Evolutionary conservation across 37 sponge, comb jelly and placozoan genomes (phyloP).

Genomic region (Chondrilla cf. caribensis): DNA sequence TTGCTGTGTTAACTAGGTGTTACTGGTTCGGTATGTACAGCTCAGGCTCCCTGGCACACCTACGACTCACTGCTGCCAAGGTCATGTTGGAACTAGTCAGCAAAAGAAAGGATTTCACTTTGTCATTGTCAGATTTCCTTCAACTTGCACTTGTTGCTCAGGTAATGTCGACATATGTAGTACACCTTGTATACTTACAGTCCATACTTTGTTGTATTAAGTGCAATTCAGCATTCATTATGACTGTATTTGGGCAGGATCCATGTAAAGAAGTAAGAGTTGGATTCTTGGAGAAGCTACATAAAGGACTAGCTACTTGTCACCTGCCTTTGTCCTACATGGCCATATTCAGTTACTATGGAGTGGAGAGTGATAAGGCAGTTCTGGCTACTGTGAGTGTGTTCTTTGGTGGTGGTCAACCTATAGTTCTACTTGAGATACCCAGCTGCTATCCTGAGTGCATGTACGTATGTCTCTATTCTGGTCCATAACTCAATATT

Average conservation of each 20-base stretch:
- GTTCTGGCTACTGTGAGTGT: slow-evolving; percentile 30
- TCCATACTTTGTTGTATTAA: too few relatives aligned
- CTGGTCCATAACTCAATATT: too few relatives aligned
- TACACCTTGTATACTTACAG: neutral
- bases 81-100: slow-evolving; percentile 56
- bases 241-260: slow-evolving; percentile 42
- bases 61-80: slow-evolving; percentile 57
- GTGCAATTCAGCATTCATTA: neutral
- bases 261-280: slow-evolving; percentile 73
- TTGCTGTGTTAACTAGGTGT: neutral
- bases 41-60: neutral
- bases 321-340: slow-evolving; percentile 68
- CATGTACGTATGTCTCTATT: neutral
- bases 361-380: slow-evolving; percentile 53
- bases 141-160: slow-evolving; percentile 44
- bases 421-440: neutral
- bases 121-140: slow-evolving; percentile 42
- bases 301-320: slow-evolving; percentile 44
- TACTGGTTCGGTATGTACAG: neutral
- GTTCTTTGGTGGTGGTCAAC: neutral
- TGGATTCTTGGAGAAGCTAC: slow-evolving; percentile 57
- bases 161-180: slow-evolving; percentile 15
- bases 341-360: slow-evolving; percentile 61
- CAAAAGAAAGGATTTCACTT: neutral
- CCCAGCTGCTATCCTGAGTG: too few relatives aligned